phyloP scores from a whole-genome alignment of 2,797 vertebrate genomes.

The Bradypodion ventrale region DNA sequence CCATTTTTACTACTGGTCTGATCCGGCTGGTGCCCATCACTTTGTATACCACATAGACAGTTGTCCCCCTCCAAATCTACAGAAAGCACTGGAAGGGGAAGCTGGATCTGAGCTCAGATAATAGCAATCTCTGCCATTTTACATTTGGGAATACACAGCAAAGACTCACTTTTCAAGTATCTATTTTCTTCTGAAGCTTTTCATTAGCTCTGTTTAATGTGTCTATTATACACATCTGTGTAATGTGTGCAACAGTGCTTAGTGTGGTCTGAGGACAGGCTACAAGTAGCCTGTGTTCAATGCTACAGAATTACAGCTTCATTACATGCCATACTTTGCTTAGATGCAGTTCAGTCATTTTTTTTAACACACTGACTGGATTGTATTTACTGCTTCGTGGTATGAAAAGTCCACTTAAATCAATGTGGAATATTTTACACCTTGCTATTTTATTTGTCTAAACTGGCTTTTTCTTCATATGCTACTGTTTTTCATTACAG shows the following conservation, averaged over 20 bases:
- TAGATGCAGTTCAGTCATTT: not conserved
- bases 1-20: no score
- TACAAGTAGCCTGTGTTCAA: not conserved
- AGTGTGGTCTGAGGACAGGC: not conserved
- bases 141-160: not conserved
- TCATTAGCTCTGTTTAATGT: not conserved
- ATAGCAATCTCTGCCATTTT: not conserved
- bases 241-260: not conserved
- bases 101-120: not conserved
- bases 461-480: conserved; percentile 13
- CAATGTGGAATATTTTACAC: conserved; percentile 27
- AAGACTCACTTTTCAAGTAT: not conserved
- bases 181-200: not conserved
- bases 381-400: conserved; percentile 29
- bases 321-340: not conserved
- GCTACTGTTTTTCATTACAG: conserved; percentile 5
- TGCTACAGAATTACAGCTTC: not conserved
- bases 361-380: not conserved
- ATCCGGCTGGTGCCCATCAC: no score
- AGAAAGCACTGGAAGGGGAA: not conserved
- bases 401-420: conserved; percentile 7
- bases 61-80: not conserved
- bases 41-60: not conserved
- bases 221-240: not conserved
- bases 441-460: not conserved